These are phyloP conservation scores for Echiichthys vipera DNA, from an alignment of 2,797 vertebrate species.

Conservation along the genomic window DNA sequence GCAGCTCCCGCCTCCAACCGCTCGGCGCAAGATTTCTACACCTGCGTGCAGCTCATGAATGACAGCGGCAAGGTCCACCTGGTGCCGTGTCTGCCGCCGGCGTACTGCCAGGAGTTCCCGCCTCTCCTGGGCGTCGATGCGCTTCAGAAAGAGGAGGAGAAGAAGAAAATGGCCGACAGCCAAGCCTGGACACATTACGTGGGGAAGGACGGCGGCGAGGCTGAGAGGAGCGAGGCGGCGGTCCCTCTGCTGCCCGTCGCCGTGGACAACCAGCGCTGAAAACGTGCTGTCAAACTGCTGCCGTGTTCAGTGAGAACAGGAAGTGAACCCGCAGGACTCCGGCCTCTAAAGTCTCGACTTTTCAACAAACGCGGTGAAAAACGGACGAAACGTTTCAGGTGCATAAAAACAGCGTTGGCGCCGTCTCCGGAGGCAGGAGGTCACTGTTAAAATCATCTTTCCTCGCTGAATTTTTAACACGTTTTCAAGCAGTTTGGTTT, in stretches of 20 bases:
- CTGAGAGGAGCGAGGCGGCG: slow-evolving; percentile 45
- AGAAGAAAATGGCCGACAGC: slow-evolving; percentile 40
- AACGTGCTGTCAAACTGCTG: neutral
- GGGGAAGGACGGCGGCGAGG: neutral
- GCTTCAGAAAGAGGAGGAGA: slow-evolving; percentile 33
- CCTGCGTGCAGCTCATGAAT: slow-evolving; percentile 80
- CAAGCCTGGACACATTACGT: slow-evolving; percentile 29
- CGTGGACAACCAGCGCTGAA: slow-evolving; percentile 40
- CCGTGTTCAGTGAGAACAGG: neutral
- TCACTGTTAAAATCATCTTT: too few relatives aligned
- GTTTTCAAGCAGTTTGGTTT: too few relatives aligned
- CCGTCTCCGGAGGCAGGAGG: too few relatives aligned
- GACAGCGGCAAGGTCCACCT: slow-evolving; percentile 78
- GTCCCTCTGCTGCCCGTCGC: slow-evolving; percentile 61
- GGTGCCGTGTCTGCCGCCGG: slow-evolving; percentile 71
- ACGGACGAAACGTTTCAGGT: neutral
- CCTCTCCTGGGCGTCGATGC: neutral
- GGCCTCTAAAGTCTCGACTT: too few relatives aligned
- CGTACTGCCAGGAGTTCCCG: slow-evolving; percentile 44
- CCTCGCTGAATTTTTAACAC: too few relatives aligned
- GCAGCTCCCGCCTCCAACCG: neutral
- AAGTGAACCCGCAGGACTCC: neutral
- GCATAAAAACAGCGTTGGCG: neutral
- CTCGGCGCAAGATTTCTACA: slow-evolving; percentile 80
- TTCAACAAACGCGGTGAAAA: neutral